Evolutionary conservation across 2,113 vertebrate species (phyloP).

Genomic region (Barnardius zonarius): DNA sequence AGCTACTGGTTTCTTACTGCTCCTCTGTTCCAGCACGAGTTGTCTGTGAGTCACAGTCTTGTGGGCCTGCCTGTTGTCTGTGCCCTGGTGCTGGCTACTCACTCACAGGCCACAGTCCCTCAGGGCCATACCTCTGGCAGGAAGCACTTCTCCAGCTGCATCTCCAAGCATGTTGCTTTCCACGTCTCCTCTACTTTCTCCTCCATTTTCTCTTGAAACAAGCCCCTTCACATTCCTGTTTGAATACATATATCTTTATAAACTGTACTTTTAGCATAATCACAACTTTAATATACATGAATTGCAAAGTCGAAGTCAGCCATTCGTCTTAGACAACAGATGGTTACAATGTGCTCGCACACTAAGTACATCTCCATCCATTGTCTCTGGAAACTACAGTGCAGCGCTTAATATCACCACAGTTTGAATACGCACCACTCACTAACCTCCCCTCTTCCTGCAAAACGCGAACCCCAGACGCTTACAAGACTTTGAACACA

Average conservation of each 20-base stretch:
- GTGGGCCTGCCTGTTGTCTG: accelerated
- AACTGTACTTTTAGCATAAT: neutral
- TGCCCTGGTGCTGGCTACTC: neutral
- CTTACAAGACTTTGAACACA: neutral
- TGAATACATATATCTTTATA: neutral
- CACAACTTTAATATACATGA: neutral
- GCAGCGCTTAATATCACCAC: neutral
- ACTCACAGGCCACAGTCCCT: neutral
- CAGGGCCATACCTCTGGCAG: neutral
- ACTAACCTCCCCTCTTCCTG: neutral
- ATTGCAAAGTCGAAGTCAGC: neutral
- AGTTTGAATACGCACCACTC: neutral
- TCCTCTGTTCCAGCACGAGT: neutral
- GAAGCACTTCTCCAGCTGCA: neutral
- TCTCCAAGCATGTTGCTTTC: neutral
- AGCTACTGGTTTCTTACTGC: neutral
- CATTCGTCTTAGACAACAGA: neutral
- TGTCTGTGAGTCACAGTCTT: neutral
- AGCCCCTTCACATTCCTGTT: neutral
- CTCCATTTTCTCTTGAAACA: neutral
- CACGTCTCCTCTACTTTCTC: neutral
- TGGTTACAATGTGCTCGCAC: neutral
- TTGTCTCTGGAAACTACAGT: accelerated
- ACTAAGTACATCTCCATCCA: neutral
- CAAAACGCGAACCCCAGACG: neutral